phyloP scores from a whole-genome alignment of 23 tunicate species.

The Trididemnum miniatum region DNA sequence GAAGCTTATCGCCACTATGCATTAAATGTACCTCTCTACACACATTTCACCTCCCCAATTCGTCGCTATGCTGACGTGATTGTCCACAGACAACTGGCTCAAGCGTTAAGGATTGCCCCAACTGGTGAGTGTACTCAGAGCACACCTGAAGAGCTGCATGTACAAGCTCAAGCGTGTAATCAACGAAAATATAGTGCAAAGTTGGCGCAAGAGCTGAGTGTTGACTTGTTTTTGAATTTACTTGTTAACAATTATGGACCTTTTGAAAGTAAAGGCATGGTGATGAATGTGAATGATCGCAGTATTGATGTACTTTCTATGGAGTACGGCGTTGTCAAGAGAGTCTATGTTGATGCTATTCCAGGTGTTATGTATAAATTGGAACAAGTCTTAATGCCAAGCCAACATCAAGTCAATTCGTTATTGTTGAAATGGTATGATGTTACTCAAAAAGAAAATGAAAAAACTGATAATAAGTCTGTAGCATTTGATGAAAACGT shows the following conservation, averaged over 20 bases:
- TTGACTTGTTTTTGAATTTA: constrained; percentile 56
- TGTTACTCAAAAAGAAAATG: background rate
- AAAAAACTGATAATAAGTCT: background rate
- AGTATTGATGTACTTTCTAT: constrained; percentile 66
- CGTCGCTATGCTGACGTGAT: constrained; percentile 91
- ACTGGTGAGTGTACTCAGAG: background rate
- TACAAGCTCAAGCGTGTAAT: constrained; percentile 75
- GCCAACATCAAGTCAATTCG: constrained; percentile 32
- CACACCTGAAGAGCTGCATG: constrained; percentile 33
- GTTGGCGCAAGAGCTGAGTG: constrained; percentile 53
- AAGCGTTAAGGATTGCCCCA: constrained; percentile 25
- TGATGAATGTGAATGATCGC: constrained; percentile 64
- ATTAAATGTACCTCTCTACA: constrained; percentile 86
- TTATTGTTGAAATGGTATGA: constrained; percentile 24
- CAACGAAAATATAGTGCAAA: constrained; percentile 55
- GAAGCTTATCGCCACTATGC: constrained; percentile 76
- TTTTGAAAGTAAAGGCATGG: constrained; percentile 58
- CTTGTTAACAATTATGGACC: constrained; percentile 61
- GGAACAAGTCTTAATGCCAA: constrained; percentile 12
- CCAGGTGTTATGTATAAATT: constrained; percentile 29
- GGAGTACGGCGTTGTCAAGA: constrained; percentile 59
- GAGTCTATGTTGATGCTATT: constrained; percentile 48
- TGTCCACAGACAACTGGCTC: constrained; percentile 84
- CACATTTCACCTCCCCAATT: constrained; percentile 97
- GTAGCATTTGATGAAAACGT: constrained; percentile 2